phyloP scores from a whole-genome alignment of 1,140 invertebrate genomes.

The Scaptomyza montana region DNA sequence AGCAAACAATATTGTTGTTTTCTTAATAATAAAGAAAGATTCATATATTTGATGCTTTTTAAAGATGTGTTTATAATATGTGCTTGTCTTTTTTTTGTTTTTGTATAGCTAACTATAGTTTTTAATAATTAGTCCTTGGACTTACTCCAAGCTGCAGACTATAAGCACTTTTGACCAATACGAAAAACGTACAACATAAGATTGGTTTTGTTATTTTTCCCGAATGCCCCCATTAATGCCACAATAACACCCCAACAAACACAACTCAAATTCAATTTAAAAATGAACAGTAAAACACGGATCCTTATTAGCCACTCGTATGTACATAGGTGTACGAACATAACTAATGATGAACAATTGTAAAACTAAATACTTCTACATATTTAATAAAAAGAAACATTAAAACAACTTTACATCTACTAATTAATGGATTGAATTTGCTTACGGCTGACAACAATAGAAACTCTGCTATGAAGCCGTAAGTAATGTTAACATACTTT shows the following conservation, averaged over 20 bases:
- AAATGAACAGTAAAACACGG: slow-evolving; percentile 26
- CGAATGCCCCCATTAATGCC: slow-evolving; percentile 35
- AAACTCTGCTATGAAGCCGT: neutral
- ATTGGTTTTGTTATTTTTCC: slow-evolving; percentile 26
- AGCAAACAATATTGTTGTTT: neutral
- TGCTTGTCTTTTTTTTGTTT: neutral
- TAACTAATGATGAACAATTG: slow-evolving; percentile 56
- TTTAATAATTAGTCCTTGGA: slow-evolving; percentile 5
- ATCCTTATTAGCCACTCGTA: slow-evolving; percentile 43
- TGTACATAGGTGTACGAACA: slow-evolving; percentile 46
- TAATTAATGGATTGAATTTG: neutral
- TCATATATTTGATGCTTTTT: neutral
- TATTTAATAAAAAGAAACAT: slow-evolving; percentile 56
- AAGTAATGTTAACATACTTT: neutral
- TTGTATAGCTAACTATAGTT: slow-evolving; percentile 7
- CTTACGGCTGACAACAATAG: no score
- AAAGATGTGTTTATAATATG: neutral
- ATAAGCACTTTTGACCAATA: slow-evolving; percentile 41
- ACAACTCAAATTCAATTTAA: slow-evolving; percentile 43
- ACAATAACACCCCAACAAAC: slow-evolving; percentile 24
- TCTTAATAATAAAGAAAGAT: neutral
- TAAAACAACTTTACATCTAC: slow-evolving; percentile 1
- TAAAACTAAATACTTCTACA: slow-evolving; percentile 61
- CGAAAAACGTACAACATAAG: slow-evolving; percentile 12
- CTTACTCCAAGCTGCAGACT: slow-evolving; percentile 15